phyloP scores from a whole-genome alignment of 2,797 vertebrate genomes.

The Heliangelus exortis region DNA sequence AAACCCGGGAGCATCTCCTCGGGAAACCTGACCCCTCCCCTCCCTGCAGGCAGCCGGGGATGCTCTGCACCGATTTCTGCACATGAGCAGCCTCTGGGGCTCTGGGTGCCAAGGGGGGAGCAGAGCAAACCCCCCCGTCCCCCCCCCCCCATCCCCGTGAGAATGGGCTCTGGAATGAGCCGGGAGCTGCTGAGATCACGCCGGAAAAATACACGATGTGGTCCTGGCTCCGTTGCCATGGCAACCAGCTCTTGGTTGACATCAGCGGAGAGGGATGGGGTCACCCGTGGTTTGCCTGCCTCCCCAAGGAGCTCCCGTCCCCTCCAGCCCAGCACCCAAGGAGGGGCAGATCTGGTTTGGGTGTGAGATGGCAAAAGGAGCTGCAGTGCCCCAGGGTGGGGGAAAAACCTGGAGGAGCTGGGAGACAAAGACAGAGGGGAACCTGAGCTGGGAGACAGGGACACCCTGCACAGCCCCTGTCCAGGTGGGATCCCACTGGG shows the following conservation, averaged over 20 bases:
- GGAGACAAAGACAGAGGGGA: not conserved
- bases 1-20: not conserved
- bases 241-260: not conserved
- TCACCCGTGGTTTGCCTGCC: not conserved
- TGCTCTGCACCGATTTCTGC: not conserved
- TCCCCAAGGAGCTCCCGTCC: not conserved
- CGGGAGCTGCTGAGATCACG: not conserved
- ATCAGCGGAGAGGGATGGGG: not conserved
- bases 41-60: not conserved
- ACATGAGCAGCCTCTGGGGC: accelerated
- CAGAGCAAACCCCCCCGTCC: not conserved
- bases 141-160: not conserved
- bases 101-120: not conserved
- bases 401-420: not conserved
- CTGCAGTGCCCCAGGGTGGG: accelerated
- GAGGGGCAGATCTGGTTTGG: not conserved
- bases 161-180: not conserved
- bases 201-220: not conserved
- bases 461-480: too few species aligned
- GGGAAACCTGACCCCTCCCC: not conserved
- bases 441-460: not conserved
- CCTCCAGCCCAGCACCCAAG: not conserved
- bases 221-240: not conserved
- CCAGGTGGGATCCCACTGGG: not conserved
- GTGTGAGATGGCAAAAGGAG: not conserved